Evolutionary conservation across 2,113 vertebrate species (phyloP).

Genomic region (Protobothrops mucrosquamatus): DNA sequence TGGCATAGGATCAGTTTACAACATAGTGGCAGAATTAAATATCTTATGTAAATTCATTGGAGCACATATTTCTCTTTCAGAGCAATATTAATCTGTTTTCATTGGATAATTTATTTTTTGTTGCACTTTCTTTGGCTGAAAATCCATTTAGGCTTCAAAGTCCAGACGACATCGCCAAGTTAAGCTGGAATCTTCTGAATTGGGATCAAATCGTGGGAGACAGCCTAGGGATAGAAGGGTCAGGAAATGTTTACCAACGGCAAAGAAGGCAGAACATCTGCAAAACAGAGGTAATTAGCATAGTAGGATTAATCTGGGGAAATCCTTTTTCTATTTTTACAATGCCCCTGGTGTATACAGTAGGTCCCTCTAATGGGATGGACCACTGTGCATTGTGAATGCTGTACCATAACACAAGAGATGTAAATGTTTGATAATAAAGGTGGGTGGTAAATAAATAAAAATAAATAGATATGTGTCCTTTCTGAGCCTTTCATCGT

Average conservation of each 20-base stretch:
- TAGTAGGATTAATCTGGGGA: background rate
- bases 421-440: background rate
- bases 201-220: slow-evolving; percentile 25
- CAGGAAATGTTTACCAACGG: slow-evolving; percentile 34
- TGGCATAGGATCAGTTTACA: background rate
- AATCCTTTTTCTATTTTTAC: background rate
- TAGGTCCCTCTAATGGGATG: background rate
- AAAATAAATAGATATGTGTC: background rate
- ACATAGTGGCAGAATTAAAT: background rate
- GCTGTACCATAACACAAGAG: background rate
- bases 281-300: slow-evolving; percentile 63
- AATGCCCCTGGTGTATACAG: background rate
- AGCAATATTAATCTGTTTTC: background rate
- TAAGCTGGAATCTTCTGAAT: slow-evolving; percentile 64
- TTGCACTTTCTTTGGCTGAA: slow-evolving; percentile 28
- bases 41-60: background rate
- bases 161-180: slow-evolving; percentile 87
- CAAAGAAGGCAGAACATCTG: slow-evolving; percentile 40
- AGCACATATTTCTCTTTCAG: background rate
- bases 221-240: slow-evolving; percentile 30
- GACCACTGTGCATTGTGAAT: background rate
- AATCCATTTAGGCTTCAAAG: slow-evolving; percentile 71
- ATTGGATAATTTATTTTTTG: background rate
- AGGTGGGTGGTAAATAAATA: background rate
- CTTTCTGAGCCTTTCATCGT: background rate